These are phyloP conservation scores for Drosophila picticornis DNA, from an alignment of 2,888 invertebrate species.

Conservation along the genomic window DNA sequence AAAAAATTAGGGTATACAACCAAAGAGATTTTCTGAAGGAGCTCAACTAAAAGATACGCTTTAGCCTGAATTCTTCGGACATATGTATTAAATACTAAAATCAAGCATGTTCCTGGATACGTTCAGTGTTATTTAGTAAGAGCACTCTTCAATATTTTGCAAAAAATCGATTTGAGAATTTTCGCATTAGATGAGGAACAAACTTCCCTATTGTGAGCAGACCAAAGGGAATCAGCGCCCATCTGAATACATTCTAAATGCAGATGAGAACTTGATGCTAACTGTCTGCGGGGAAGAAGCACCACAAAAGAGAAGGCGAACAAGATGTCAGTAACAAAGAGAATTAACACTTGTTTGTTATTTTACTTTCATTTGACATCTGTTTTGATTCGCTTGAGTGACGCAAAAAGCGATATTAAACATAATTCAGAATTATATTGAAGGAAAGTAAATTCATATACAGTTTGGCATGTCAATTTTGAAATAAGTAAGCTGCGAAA, in stretches of 20 bases:
- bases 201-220: neutral
- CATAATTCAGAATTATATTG: slow-evolving; percentile 55
- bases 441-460: slow-evolving; percentile 36
- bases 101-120: neutral
- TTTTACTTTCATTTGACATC: slow-evolving; percentile 37
- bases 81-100: neutral
- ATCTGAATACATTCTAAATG: slow-evolving; percentile 11
- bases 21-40: neutral
- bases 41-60: neutral
- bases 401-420: slow-evolving; percentile 19
- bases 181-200: neutral
- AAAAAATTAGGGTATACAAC: too few species aligned
- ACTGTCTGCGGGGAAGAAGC: neutral
- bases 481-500: slow-evolving; percentile 16
- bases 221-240: slow-evolving; percentile 4
- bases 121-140: neutral
- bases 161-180: neutral
- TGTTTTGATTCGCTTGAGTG: slow-evolving; percentile 9
- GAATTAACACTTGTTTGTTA: slow-evolving; percentile 81
- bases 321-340: slow-evolving; percentile 5
- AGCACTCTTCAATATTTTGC: neutral
- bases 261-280: slow-evolving; percentile 22
- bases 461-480: neutral
- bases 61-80: neutral
- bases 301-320: neutral